Percentiles rank a stretch among this genome's conserved stretches.
These are phyloP conservation scores for Grantiella picta DNA, from an alignment of 2,113 vertebrate species.

Conservation along the genomic window DNA sequence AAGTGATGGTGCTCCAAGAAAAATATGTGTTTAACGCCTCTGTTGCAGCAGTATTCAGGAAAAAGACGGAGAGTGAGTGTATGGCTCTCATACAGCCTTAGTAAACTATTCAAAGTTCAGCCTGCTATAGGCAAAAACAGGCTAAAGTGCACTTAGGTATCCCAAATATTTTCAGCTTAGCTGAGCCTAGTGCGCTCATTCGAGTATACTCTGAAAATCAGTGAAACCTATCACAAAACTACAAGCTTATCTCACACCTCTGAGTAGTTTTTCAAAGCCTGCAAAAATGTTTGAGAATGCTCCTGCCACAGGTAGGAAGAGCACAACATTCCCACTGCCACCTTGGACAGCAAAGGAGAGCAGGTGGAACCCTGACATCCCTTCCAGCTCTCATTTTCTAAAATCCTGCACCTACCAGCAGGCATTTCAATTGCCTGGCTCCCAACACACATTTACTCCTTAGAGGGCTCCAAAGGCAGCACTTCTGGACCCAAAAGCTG, in stretches of 20 bases:
- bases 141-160: not conserved
- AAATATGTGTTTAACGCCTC: not conserved
- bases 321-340: not conserved
- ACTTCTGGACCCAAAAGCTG: not conserved
- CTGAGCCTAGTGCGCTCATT: not conserved
- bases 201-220: not conserved
- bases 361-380: not conserved
- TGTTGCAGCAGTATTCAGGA: not conserved
- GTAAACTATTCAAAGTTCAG: not conserved
- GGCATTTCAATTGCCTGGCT: not conserved
- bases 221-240: not conserved
- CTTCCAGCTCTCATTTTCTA: not conserved
- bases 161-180: not conserved
- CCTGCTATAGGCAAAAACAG: not conserved
- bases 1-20: not conserved
- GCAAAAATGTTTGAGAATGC: not conserved
- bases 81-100: not conserved
- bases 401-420: not conserved
- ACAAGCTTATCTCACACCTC: not conserved
- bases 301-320: not conserved
- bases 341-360: not conserved
- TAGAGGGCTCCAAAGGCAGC: not conserved
- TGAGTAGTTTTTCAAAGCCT: not conserved
- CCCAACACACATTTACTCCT: not conserved
- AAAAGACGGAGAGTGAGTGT: not conserved